Evolutionary conservation across 2,113 vertebrate genomes (phyloP).

Genomic region (Phasianus colchicus): DNA sequence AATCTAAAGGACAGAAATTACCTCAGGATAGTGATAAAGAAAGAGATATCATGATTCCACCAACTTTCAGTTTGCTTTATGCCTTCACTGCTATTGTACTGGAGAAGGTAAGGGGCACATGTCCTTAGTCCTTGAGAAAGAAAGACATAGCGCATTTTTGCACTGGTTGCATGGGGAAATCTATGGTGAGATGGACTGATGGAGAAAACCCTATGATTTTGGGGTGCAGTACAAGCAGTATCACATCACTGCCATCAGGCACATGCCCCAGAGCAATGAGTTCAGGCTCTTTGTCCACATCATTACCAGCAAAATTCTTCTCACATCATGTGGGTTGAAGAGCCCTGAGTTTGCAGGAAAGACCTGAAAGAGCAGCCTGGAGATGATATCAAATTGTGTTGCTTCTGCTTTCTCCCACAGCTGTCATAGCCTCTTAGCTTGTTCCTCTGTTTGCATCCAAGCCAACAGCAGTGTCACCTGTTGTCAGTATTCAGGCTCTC

Average conservation of each 20-base stretch:
- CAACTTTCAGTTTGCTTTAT: neutral
- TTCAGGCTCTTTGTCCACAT: neutral
- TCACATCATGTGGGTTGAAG: neutral
- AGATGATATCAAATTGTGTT: conserved; percentile 6
- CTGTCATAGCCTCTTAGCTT: neutral
- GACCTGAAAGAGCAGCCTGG: neutral
- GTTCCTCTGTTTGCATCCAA: conserved; percentile 21
- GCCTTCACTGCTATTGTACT: neutral
- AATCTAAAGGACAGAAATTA: neutral
- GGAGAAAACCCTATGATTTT: neutral
- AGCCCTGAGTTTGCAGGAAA: neutral
- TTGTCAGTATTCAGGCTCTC: conserved; percentile 31
- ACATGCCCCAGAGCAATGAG: neutral
- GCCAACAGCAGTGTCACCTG: conserved; percentile 30
- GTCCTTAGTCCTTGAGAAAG: neutral
- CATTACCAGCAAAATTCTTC: neutral
- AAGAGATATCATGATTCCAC: neutral
- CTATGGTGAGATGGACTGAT: neutral
- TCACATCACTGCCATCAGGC: neutral
- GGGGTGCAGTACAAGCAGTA: neutral
- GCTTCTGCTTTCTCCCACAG: conserved; percentile 43
- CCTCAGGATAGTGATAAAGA: neutral
- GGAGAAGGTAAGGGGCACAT: neutral
- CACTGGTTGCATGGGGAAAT: neutral
- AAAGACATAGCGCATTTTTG: neutral